Conservation (phyloP, 2,113 vertebrate species). For the Artemisiospiza belli region DNA sequence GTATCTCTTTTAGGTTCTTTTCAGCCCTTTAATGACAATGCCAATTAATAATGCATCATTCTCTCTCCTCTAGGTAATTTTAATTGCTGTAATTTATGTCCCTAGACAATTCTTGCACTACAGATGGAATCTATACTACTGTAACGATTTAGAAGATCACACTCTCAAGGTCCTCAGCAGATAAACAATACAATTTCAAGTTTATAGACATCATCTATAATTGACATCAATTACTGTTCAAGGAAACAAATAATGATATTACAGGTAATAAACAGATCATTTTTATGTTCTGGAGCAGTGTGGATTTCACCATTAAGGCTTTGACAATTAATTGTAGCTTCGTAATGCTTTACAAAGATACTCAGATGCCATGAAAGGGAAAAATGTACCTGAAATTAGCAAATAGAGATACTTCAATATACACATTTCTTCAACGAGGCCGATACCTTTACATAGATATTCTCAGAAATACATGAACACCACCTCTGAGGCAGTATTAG, state of each 20-base stretch:
- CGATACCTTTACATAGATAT: background rate
- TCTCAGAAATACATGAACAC: background rate
- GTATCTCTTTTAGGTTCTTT: slow-evolving; percentile 69
- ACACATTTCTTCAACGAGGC: background rate
- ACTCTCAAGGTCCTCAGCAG: slow-evolving; percentile 51
- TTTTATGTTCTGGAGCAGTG: background rate
- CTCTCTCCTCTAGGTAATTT: slow-evolving; percentile 67
- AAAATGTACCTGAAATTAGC: background rate
- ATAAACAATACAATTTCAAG: slow-evolving; percentile 52
- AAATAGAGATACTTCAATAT: background rate
- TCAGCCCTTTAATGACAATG: slow-evolving; percentile 77
- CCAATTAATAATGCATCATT: slow-evolving; percentile 77
- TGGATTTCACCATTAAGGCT: background rate
- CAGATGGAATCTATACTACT: slow-evolving; percentile 57
- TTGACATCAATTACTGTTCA: slow-evolving; percentile 15
- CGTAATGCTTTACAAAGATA: background rate
- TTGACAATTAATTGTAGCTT: background rate
- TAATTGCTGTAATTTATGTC: slow-evolving; percentile 75
- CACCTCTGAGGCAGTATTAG: background rate
- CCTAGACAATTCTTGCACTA: slow-evolving; percentile 57
- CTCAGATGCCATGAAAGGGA: background rate
- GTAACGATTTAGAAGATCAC: slow-evolving; percentile 12
- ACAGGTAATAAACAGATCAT: slow-evolving; percentile 14
- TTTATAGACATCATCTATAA: slow-evolving; percentile 21
- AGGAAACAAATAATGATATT: slow-evolving; percentile 19